Evolutionary conservation across 1,140 invertebrate species (phyloP).

Genomic region (Adoxophyes honmai): DNA sequence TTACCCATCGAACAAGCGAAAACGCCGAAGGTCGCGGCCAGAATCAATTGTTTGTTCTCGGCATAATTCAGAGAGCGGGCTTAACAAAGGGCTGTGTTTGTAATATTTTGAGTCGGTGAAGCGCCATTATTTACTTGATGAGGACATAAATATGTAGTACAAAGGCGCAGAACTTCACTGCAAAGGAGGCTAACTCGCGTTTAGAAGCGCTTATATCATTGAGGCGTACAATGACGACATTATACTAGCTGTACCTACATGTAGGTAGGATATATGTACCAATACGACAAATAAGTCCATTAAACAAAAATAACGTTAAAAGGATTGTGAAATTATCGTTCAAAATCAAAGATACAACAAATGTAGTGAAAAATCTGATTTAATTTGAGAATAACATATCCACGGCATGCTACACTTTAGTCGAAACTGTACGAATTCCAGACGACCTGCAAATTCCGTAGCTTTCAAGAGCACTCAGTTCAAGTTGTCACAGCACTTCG

Average conservation of each 20-base stretch:
- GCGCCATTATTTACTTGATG: neutral
- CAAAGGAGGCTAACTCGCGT: neutral
- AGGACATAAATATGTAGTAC: neutral
- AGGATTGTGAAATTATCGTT: neutral
- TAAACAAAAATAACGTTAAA: neutral
- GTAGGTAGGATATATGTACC: no score
- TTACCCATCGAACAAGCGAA: no score
- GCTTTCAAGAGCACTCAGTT: neutral
- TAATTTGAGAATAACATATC: neutral
- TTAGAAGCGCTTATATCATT: neutral
- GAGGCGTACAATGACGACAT: neutral
- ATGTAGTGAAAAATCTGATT: neutral
- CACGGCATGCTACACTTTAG: neutral
- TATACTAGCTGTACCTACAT: neutral
- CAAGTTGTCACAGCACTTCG: conserved; percentile 3
- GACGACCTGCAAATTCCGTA: neutral
- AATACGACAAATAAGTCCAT: no score
- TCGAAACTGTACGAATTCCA: neutral
- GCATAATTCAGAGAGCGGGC: neutral
- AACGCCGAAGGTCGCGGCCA: no score
- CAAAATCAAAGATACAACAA: neutral
- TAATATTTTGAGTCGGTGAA: neutral
- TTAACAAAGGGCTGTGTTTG: neutral
- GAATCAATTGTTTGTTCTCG: neutral
- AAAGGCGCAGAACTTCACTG: neutral